phyloP scores from a whole-genome alignment of 2,797 vertebrate genomes.

The Tokudaia tokunoshimensis region DNA sequence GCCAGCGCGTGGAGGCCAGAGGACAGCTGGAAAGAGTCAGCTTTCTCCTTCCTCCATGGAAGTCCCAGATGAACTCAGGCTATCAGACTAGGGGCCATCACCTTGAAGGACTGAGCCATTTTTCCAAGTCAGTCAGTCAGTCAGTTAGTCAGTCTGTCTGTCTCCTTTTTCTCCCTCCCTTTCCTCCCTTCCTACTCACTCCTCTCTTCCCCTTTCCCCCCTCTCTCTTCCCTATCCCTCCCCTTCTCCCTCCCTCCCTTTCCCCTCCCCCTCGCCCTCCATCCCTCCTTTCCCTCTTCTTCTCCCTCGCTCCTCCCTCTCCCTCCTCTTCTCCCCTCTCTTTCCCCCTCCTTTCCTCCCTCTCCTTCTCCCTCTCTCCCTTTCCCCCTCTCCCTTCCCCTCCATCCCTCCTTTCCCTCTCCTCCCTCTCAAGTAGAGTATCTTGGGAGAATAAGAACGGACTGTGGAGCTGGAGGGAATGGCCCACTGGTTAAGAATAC shows the following conservation, averaged over 20 bases:
- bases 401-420: too few species aligned
- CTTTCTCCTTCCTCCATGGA: neutral
- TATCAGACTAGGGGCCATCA: too few species aligned
- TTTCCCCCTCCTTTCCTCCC: too few species aligned
- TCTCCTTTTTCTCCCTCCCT: neutral
- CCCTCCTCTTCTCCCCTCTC: neutral
- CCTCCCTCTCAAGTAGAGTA: neutral
- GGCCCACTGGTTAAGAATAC: neutral
- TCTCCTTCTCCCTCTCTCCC: too few species aligned
- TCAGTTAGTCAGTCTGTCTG: too few species aligned
- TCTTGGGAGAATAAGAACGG: fast-evolving
- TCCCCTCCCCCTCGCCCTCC: fast-evolving
- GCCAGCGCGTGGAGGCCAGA: neutral
- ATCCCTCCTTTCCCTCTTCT: neutral
- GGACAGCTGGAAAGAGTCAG: neutral
- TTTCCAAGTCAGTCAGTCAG: neutral
- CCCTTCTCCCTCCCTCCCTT: neutral
- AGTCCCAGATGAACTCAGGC: neutral
- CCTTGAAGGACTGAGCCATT: too few species aligned
- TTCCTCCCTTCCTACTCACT: fast-evolving
- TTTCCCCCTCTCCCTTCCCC: fast-evolving
- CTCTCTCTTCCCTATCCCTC: fast-evolving
- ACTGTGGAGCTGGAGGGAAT: too few species aligned
- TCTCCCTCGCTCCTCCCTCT: neutral
- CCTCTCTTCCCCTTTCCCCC: fast-evolving